Conservation (phyloP, 2,888 invertebrate genomes). For the Amphipyra berbera region DNA sequence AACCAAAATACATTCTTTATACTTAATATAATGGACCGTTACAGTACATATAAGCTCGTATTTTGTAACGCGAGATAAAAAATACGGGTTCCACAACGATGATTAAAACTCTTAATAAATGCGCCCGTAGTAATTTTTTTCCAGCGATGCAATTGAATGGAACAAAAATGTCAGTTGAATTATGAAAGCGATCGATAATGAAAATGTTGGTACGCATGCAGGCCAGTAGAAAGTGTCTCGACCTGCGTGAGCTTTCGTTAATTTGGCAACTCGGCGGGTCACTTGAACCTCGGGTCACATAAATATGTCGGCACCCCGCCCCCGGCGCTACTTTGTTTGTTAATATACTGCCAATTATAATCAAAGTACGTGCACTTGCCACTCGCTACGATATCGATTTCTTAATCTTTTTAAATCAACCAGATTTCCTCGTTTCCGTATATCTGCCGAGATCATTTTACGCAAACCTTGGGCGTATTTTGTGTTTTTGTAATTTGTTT, state of each 20-base stretch:
- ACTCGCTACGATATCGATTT: conserved; percentile 78
- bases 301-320: conserved; percentile 86
- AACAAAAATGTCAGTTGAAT: conserved; percentile 88
- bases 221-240: conserved; percentile 88
- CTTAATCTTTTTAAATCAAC: conserved; percentile 79
- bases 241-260: conserved; percentile 84
- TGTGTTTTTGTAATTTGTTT: conserved; percentile 47
- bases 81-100: conserved; percentile 59
- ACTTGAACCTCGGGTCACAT: conserved; percentile 80
- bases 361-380: conserved; percentile 79
- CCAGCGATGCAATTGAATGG: conserved; percentile 79
- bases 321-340: conserved; percentile 85
- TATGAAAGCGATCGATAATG: conserved; percentile 88
- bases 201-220: conserved; percentile 83
- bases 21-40: conserved; percentile 35
- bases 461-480: conserved; percentile 57
- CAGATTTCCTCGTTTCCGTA: conserved; percentile 73
- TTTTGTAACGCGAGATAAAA: conserved; percentile 63
- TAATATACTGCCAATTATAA: conserved; percentile 86
- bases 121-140: conserved; percentile 66
- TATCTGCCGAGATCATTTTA: conserved; percentile 60
- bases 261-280: conserved; percentile 84
- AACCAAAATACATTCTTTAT: conserved; percentile 39
- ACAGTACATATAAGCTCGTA: conserved; percentile 37
- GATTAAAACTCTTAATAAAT: conserved; percentile 70